phyloP scores from a whole-genome alignment of 2,113 vertebrate genomes.

The Cranoglanis bouderius region DNA sequence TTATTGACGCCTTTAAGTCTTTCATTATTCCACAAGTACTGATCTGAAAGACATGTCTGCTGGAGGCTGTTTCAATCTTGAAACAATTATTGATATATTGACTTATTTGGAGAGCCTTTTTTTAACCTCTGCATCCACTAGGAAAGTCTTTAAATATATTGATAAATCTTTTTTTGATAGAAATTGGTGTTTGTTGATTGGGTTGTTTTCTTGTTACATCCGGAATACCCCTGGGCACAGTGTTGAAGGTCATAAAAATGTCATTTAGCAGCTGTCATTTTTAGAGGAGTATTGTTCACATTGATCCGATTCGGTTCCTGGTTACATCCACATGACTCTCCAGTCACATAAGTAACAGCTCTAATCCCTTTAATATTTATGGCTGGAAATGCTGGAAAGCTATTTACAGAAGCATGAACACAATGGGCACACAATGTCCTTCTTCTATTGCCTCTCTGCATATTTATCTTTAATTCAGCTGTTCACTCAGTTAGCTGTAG shows the following conservation, averaged over 20 bases:
- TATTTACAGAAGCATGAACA: slow-evolving; percentile 31
- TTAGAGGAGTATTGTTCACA: slow-evolving; percentile 13
- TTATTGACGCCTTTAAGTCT: neutral
- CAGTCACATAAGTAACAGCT: slow-evolving; percentile 5
- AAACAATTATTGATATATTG: slow-evolving; percentile 9
- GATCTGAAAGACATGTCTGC: neutral
- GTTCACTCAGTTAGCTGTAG: neutral
- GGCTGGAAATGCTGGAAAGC: slow-evolving; percentile 21
- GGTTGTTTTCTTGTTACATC: neutral
- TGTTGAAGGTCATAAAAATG: slow-evolving; percentile 41
- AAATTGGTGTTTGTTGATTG: neutral
- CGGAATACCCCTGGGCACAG: slow-evolving; percentile 9
- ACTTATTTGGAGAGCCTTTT: neutral
- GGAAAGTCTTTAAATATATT: neutral
- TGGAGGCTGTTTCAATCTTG: neutral
- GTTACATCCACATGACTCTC: slow-evolving; percentile 28
- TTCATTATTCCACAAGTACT: neutral
- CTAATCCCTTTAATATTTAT: slow-evolving; percentile 59
- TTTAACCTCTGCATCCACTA: neutral
- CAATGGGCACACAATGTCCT: neutral
- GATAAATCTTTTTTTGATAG: neutral
- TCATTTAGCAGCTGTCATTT: slow-evolving; percentile 37
- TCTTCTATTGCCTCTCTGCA: slow-evolving; percentile 16
- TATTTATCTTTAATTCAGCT: slow-evolving; percentile 38
- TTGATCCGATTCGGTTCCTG: slow-evolving; percentile 24